Evolutionary conservation across 2,888 invertebrate species (phyloP).

Genomic region (Cryptosula pallasiana): DNA sequence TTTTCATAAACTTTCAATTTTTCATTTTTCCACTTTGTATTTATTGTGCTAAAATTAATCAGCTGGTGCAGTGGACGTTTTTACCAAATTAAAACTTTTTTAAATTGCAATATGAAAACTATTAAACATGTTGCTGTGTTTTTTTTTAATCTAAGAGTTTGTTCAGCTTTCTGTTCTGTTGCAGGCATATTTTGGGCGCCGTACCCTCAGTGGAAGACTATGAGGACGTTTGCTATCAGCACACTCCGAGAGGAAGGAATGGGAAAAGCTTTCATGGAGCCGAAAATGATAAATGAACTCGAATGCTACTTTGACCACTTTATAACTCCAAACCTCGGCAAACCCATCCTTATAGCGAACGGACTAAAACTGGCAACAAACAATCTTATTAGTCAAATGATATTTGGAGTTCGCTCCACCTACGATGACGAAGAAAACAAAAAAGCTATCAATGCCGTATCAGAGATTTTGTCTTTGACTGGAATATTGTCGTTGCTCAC

Average conservation of each 20-base stretch:
- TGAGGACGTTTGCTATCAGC: constrained; percentile 3
- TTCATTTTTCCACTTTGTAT: no score
- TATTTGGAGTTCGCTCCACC: neutral
- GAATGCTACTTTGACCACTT: neutral
- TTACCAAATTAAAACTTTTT: no score
- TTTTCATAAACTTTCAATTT: no score
- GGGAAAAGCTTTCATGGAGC: constrained; percentile 6
- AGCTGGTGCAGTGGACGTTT: no score
- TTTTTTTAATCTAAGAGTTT: no score
- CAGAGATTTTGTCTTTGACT: neutral
- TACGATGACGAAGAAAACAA: neutral
- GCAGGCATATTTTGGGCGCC: constrained; percentile 5
- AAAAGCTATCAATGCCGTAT: neutral
- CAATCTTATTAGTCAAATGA: neutral
- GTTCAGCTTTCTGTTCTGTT: no score
- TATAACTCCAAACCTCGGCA: neutral
- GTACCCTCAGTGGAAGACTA: constrained; percentile 6
- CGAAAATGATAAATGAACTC: neutral
- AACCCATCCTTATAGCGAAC: neutral
- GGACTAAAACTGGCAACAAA: neutral
- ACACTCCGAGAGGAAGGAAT: constrained; percentile 16
- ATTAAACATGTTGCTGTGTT: no score
- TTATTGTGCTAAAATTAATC: no score
- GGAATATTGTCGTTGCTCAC: neutral
- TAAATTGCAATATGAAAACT: no score